Evolutionary conservation across 1,140 invertebrate species (phyloP), one percentile per base, ranked within the genome.

Genomic region (Copidosoma floridanum): DNA sequence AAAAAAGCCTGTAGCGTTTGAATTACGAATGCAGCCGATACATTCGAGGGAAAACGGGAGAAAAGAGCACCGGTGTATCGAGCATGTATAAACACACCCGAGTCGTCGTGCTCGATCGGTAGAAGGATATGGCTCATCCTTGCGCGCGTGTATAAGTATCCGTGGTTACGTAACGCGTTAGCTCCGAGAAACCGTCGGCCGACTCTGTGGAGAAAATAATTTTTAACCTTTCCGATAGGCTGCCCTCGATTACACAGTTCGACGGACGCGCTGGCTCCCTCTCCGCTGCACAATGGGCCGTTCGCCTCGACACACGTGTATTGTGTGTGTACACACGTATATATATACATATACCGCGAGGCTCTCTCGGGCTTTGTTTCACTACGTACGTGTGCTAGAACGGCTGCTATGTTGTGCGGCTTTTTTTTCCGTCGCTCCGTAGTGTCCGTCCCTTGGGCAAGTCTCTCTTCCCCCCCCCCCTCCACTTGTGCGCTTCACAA

Each of bases 141-240:
- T 44, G 52, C 51, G 46, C 12, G 2, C 10, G 37, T 47, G 24
- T 26, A 47, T 21, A 7, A 2, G 16, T 21, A 14, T 37, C 44
- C n/a, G n/a, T n/a, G 29, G 10, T 3, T 16, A 37, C 14, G 3
- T 23, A 4, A n/a, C 16, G 35, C 8, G 32, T n/a, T n/a, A n/a
- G n/a, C n/a, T n/a, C 29, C 29, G 29, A 32, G 29, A 6, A 12
- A 32, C 6, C 29, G 29, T 12, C 6, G 6, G 12, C 29, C 6
- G 29, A 32, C 29, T n/a, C n/a, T 20, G 47, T 24, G 65, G 66
- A 68, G 69, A 67, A 71, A 71, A 68, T 72, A 68, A 72, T 74
- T 74, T 74, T 74, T 71, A 69, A 69, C 63, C 57, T 72, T 74
- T 71, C 66, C 70, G 63, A 69, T 64, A 63, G 70, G 68, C 65